phyloP scores from a whole-genome alignment of 2,797 vertebrate genomes.

The Crax fasciolata region DNA sequence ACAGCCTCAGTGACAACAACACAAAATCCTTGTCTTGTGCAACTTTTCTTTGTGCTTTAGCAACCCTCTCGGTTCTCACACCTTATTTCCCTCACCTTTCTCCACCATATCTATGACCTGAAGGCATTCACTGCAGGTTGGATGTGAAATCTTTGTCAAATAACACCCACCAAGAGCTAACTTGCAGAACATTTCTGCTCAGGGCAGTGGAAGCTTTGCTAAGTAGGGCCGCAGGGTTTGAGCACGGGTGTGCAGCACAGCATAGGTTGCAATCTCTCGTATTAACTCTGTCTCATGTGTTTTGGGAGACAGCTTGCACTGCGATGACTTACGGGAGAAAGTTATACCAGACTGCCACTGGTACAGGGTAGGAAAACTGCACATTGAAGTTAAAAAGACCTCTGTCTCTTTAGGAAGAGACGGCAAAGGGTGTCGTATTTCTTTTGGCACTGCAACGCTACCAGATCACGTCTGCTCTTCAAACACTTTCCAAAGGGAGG shows the following conservation, averaged over 20 bases:
- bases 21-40: background rate
- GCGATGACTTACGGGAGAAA: background rate
- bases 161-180: background rate
- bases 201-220: background rate
- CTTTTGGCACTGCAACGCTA: constrained; percentile 3
- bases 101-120: background rate
- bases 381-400: background rate
- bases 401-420: background rate
- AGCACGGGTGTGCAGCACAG: background rate
- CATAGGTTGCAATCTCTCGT: fast-evolving
- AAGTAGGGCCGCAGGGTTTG: background rate
- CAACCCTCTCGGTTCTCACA: background rate
- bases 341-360: background rate
- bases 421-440: background rate
- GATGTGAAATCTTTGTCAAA: background rate
- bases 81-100: background rate
- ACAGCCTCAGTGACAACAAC: background rate
- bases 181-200: background rate
- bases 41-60: background rate
- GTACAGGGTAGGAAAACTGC: background rate
- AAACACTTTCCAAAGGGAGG: constrained; percentile 24
- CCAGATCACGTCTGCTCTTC: constrained; percentile 35
- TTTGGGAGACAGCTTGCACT: background rate
- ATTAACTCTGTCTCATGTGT: background rate
- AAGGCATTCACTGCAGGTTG: background rate